Conservation (phyloP, 2,797 vertebrate species). For the Gobionotothen gibberifrons region DNA sequence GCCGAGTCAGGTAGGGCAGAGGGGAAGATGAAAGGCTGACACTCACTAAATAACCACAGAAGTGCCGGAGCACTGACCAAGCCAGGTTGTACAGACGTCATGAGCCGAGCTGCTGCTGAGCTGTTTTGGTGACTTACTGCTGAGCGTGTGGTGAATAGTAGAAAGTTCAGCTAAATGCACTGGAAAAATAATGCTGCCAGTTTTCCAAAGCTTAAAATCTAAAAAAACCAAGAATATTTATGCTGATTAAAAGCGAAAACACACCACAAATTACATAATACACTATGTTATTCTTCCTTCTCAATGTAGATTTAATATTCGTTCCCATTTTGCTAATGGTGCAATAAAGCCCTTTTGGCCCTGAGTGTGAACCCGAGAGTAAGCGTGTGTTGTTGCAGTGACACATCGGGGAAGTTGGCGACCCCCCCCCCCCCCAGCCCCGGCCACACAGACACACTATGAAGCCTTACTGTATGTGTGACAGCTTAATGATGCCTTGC, state of each 20-base stretch:
- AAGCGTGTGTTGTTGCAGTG: constrained; percentile 70
- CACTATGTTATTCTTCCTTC: constrained; percentile 45
- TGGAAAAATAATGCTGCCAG: constrained; percentile 48
- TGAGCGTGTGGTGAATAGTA: constrained; percentile 60
- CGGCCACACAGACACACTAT: constrained; percentile 53
- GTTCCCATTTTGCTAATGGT: constrained; percentile 40
- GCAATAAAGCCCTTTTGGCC: constrained; percentile 53
- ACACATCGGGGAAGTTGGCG: constrained; percentile 69
- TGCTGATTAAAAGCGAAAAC: constrained; percentile 62
- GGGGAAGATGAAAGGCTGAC: constrained; percentile 69
- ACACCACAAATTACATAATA: constrained; percentile 59
- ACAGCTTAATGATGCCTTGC: constrained; percentile 76
- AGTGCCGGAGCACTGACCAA: constrained; percentile 50
- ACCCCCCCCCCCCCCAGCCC: not conserved
- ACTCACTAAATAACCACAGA: constrained; percentile 63
- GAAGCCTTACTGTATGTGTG: constrained; percentile 66
- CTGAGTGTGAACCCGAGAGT: constrained; percentile 57
- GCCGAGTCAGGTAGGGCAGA: constrained; percentile 73
- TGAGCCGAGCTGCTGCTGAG: constrained; percentile 47
- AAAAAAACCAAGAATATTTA: constrained; percentile 47
- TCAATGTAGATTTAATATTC: constrained; percentile 45
- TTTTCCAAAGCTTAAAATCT: constrained; percentile 64
- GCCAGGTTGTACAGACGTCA: constrained; percentile 60
- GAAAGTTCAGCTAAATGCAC: constrained; percentile 56
- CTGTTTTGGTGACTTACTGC: constrained; percentile 64